These are phyloP conservation scores for Bactericera cockerelli DNA, from an alignment of 1,140 invertebrate genomes.

Conservation along the genomic window DNA sequence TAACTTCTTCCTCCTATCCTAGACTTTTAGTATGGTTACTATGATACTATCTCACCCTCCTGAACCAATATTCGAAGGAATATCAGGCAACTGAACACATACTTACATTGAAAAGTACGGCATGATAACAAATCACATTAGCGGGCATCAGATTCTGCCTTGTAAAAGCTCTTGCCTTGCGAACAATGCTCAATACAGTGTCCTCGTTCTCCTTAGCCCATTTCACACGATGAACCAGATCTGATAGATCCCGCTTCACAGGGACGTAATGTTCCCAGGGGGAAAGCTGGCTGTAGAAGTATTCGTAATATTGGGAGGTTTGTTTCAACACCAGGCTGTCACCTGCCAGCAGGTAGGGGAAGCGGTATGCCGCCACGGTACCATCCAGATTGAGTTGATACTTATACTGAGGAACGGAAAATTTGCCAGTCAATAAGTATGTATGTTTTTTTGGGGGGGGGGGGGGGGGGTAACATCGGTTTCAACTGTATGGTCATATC, in stretches of 20 bases:
- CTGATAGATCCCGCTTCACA: conserved; percentile 58
- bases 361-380: conserved; percentile 86
- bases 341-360: conserved; percentile 80
- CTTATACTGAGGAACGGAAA: conserved; percentile 62
- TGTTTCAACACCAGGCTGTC: conserved; percentile 81
- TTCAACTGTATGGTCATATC: too few relatives aligned
- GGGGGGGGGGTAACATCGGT: too few relatives aligned
- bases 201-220: conserved; percentile 70
- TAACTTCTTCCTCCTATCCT: too few relatives aligned
- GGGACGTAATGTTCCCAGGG: conserved; percentile 73
- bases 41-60: too few relatives aligned
- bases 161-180: conserved; percentile 54
- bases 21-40: too few relatives aligned
- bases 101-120: conserved; percentile 52
- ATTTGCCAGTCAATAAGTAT: conserved; percentile 5
- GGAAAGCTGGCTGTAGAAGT: conserved; percentile 68
- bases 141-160: conserved; percentile 65
- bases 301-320: conserved; percentile 83
- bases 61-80: too few relatives aligned
- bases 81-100: too few relatives aligned
- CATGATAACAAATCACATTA: conserved; percentile 82
- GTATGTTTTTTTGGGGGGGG: too few relatives aligned
- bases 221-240: conserved; percentile 60
- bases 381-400: conserved; percentile 92
- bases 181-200: conserved; percentile 49